Base-by-base conservation (phyloP, 2,888 invertebrate species). In the Crocallis elinguaria region DNA sequence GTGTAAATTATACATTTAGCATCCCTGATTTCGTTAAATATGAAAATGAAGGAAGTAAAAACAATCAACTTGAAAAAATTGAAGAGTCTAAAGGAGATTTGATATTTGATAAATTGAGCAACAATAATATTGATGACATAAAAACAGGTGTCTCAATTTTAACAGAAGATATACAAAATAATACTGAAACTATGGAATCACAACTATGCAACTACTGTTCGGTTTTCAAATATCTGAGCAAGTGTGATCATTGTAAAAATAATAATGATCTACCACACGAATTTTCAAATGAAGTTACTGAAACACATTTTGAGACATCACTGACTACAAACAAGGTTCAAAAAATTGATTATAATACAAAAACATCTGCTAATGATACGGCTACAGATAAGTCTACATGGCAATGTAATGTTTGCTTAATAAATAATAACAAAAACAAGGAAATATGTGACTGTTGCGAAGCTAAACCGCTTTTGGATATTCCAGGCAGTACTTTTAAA, bases 401-500 rank as follows among this genome's bases (percentile, higher is more conserved):
- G 86, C 62, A 75, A 56, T 84, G 86, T 45, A 53, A 64, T 30
- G 52, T 82, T 46, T 86, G 84, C 46, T 62, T 82, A 3, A 76
- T 74, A 1, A 60, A 50, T 8, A 84, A 77, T 30, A 64, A 65
- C 23, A 29, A 14, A 12, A 48, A 77, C 9, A 77, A 70, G 57
- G 45, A 62, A 1, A 58, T 51, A 21, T 86, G 86, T 44, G 39
- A 57, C 5, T 85, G 83, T 53, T 86, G 86, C 71, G 82, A 74
- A 55, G 57, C 64, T 11, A 59, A 64, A 16, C 23, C 33, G 2
- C 9, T 39, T 9, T 13, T 30, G 14, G 37, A 46, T 29, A n/a
- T 16, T 9, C 23, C 17, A 17, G 43, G 12, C 7, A 8, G 0
- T 9, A 16, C 7, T 9, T 29, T 39, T 21, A 25, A 39, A 19